Evolutionary conservation across 2,113 vertebrate species (phyloP).

Genomic region (Lonchura striata): DNA sequence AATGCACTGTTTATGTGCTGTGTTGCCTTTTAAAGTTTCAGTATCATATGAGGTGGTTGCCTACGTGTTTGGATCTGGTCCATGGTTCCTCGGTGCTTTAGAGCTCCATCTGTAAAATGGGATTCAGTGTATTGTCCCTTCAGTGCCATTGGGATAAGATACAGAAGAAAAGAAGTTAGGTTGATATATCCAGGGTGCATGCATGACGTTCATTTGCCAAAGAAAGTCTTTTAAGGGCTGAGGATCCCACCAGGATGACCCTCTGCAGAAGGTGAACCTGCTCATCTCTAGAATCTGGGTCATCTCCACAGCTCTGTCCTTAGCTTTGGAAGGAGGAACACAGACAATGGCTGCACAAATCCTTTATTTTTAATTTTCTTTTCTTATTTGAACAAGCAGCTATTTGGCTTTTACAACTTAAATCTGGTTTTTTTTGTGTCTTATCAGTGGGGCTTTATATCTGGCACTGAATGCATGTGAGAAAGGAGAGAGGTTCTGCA

Average conservation of each 20-base stretch:
- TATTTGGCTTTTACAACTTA: not conserved
- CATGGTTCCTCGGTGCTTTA: not conserved
- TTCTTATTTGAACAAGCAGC: not conserved
- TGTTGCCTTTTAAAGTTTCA: not conserved
- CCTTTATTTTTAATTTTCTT: not conserved
- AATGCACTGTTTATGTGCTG: not conserved
- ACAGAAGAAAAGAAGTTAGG: too few species aligned
- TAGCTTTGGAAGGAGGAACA: not conserved
- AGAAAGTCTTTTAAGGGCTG: not conserved
- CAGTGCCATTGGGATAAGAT: not conserved
- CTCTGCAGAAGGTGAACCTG: not conserved
- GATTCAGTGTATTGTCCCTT: not conserved
- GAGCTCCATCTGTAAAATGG: not conserved
- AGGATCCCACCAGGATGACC: not conserved
- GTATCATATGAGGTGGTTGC: not conserved
- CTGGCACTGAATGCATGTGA: not conserved
- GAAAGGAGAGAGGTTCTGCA: not conserved
- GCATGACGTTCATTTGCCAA: not conserved
- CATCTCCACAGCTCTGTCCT: not conserved
- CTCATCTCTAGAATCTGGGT: not conserved
- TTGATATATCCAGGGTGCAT: not conserved
- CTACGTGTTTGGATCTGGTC: not conserved
- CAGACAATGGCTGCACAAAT: not conserved
- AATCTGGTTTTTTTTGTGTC: not conserved
- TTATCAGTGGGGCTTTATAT: not conserved